phyloP scores from a whole-genome alignment of 1,140 invertebrate genomes.

The Pachyrhynchus sulphureomaculatus region DNA sequence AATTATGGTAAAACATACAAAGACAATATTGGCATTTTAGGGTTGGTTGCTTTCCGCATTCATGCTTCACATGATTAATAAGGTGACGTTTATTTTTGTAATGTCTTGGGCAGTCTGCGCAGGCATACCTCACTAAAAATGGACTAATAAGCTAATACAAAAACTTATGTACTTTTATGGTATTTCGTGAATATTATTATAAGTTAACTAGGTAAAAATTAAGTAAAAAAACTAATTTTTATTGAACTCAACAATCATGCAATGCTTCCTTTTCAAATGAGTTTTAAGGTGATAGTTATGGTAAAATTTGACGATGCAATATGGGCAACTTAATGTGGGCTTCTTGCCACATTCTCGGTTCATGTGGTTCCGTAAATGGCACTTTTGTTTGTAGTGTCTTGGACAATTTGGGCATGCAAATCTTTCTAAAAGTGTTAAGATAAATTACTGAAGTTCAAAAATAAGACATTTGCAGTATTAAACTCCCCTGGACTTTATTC shows the following conservation, averaged over 20 bases:
- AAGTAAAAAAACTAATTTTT: background rate
- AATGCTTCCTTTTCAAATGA: constrained; percentile 1
- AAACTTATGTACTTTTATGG: background rate
- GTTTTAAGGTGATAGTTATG: background rate
- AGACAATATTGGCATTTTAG: constrained; percentile 47
- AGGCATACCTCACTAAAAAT: background rate
- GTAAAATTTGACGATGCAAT: background rate
- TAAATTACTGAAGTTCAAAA: no score
- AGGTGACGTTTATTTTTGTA: constrained; percentile 2
- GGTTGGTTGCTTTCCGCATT: constrained; percentile 37
- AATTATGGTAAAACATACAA: background rate
- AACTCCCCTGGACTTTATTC: no score
- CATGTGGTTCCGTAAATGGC: constrained; percentile 59
- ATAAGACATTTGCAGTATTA: no score
- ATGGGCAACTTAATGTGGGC: constrained; percentile 44
- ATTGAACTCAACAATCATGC: background rate
- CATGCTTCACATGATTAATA: constrained; percentile 27
- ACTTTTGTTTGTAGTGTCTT: constrained; percentile 32
- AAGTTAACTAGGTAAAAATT: background rate
- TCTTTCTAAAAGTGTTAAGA: constrained; percentile 5
- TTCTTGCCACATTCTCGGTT: constrained; percentile 66
- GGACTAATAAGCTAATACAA: background rate
- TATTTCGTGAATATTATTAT: background rate
- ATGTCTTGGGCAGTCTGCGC: background rate
- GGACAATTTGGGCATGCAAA: background rate